These are phyloP conservation scores for Mythimna loreyi DNA, from an alignment of 2,888 invertebrate genomes.

Conservation along the genomic window DNA sequence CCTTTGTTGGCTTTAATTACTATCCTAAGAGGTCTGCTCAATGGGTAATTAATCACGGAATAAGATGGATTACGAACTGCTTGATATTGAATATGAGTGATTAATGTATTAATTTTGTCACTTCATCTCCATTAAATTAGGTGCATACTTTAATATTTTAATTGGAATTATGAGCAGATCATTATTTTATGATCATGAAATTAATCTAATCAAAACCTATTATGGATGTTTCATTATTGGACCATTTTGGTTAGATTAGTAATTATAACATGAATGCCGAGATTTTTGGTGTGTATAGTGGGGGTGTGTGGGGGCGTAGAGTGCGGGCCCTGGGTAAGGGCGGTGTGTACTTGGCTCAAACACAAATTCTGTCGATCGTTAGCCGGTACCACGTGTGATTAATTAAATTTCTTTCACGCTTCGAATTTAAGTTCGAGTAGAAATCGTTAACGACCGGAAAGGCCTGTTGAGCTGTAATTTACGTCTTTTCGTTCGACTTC, in stretches of 20 bases:
- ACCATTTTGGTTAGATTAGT: slow-evolving; percentile 48
- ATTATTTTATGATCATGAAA: slow-evolving; percentile 38
- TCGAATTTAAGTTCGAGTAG: slow-evolving; percentile 83
- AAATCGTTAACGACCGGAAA: slow-evolving; percentile 88
- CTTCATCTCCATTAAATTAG: slow-evolving; percentile 45
- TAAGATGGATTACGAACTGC: slow-evolving; percentile 59
- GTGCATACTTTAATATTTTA: slow-evolving; percentile 46
- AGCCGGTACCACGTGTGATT: slow-evolving; percentile 81
- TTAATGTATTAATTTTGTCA: slow-evolving; percentile 60
- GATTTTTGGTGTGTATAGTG: slow-evolving; percentile 48
- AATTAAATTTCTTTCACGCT: slow-evolving; percentile 89
- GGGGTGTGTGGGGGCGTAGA: slow-evolving; percentile 19
- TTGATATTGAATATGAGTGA: slow-evolving; percentile 63
- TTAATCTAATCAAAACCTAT: slow-evolving; percentile 17
- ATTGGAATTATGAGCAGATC: slow-evolving; percentile 18
- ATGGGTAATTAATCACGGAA: slow-evolving; percentile 61
- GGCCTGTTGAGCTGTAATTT: slow-evolving; percentile 89
- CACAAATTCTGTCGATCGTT: slow-evolving; percentile 61
- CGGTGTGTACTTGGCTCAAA: slow-evolving; percentile 49
- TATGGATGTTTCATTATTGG: slow-evolving; percentile 27
- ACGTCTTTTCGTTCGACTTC: slow-evolving; percentile 84
- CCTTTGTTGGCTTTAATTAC: slow-evolving; percentile 61
- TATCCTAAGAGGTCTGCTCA: slow-evolving; percentile 50
- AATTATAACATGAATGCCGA: slow-evolving; percentile 51
- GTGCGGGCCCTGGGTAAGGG: slow-evolving; percentile 33